Conservation (phyloP, 2,888 invertebrate species). For the Euzophera pinguis region DNA sequence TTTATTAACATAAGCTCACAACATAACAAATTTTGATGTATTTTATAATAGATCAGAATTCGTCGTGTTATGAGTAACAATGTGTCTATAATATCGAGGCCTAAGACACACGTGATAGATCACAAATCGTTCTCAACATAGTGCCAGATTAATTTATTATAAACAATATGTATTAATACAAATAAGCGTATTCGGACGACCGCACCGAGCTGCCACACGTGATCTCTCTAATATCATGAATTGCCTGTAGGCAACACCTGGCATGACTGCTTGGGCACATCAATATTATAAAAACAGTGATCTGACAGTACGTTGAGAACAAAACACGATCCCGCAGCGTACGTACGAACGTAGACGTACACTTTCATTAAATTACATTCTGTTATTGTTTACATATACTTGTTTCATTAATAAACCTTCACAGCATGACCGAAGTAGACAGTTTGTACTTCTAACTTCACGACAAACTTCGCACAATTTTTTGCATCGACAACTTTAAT, state of each 20-base stretch:
- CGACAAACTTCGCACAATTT: neutral
- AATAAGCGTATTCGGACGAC: constrained; percentile 9
- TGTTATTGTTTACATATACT: neutral
- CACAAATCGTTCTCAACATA: neutral
- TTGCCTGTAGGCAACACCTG: neutral
- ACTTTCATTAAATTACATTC: neutral
- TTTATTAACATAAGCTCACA: constrained; percentile 1
- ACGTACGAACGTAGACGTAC: neutral
- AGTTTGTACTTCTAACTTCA: neutral
- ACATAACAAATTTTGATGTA: constrained; percentile 1
- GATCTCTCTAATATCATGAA: neutral
- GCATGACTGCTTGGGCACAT: neutral
- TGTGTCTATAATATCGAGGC: neutral
- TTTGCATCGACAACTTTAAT: too few relatives aligned
- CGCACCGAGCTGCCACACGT: neutral
- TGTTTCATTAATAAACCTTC: neutral
- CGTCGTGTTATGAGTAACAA: neutral
- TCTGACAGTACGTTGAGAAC: neutral
- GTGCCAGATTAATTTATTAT: constrained; percentile 5
- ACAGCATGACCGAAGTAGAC: neutral
- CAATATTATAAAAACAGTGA: constrained; percentile 3
- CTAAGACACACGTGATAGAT: neutral
- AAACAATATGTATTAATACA: constrained; percentile 11
- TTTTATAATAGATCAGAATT: neutral
- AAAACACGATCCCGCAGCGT: neutral